phyloP scores from a whole-genome alignment of 2,888 invertebrate genomes.

The Acronicta psi region DNA sequence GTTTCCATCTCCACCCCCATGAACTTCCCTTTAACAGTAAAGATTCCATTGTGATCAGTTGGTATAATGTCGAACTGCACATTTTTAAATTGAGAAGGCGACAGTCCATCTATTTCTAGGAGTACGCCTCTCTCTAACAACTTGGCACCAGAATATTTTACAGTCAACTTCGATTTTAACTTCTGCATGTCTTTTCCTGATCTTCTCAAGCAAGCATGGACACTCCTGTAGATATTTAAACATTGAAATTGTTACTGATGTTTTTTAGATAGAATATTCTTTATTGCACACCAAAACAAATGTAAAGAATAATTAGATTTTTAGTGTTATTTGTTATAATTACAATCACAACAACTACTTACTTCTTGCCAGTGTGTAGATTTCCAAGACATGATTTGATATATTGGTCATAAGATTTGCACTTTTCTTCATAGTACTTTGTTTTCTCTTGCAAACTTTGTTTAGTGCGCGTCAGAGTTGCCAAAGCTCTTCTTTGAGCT shows the following conservation, averaged over 20 bases:
- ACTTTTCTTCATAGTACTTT: conserved; percentile 92
- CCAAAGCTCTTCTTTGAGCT: conserved; percentile 89
- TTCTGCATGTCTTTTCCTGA: conserved; percentile 86
- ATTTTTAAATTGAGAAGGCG: conserved; percentile 92
- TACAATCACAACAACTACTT: conserved; percentile 32
- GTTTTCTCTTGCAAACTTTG: conserved; percentile 91
- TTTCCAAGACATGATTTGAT: conserved; percentile 93
- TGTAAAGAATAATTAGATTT: too few relatives aligned
- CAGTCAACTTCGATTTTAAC: conserved; percentile 88
- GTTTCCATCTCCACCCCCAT: conserved; percentile 94
- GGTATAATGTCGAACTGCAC: conserved; percentile 93
- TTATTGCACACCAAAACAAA: too few relatives aligned
- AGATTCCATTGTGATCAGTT: conserved; percentile 91
- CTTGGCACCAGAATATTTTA: conserved; percentile 92
- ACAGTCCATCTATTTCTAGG: conserved; percentile 91
- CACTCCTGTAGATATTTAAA: conserved; percentile 79
- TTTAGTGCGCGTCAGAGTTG: conserved; percentile 90
- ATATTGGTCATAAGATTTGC: conserved; percentile 93
- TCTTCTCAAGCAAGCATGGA: conserved; percentile 86
- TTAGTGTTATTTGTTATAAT: background rate
- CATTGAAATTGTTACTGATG: background rate
- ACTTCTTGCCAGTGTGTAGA: conserved; percentile 91
- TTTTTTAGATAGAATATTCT: too few relatives aligned
- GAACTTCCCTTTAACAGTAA: conserved; percentile 92
- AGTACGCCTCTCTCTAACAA: conserved; percentile 92